Evolutionary conservation across 1,140 invertebrate genomes (phyloP), one percentile per base, ranked within the genome.

Genomic region (Drusus annulatus): DNA sequence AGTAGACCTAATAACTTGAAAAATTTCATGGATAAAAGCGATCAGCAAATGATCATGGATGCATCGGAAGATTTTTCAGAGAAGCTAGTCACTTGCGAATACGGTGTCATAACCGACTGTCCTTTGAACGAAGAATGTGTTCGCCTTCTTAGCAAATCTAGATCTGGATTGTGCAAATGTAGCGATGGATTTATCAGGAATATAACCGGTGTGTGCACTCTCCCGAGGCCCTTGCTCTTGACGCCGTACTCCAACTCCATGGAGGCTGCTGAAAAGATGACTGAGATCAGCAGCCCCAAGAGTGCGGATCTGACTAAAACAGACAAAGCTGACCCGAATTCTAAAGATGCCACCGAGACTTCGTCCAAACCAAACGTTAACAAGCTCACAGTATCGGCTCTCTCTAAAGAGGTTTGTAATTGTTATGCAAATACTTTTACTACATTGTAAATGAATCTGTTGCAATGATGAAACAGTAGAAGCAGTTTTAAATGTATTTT

Each of bases 301-400:
- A 60, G 69, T 28, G 73, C 52, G 3, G 69, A 79, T 31, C 28
- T 8, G 16, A 80, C n/a, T 58, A 83, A 83, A 78, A 51, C 19
- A 0, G 80, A 80, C 25, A 83, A 78, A 51, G 51, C 82, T 73
- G 77, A 88, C 19, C 80, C 80, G 3, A 86, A 84, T 69, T 86
- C 83, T 58, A 83, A 87, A 10, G 87, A 89, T 52, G 85, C 88
- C 28, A 85, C 84, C 74, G 88, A 89, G 79, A 85, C 87, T 3
- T 87, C 87, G 31, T 83, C 86, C 45, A 86, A 88, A 79, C 88
- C 90, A 83, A 87, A 91, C 79, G 87, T 88, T 56, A 93, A 93
- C 84, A 92, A 93, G 78, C 89, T 98, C 78, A 92, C 93, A 25
- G 95, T 98, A 1, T 95, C 94, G 6, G 95, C 94, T 8, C 91